phyloP scores from a whole-genome alignment of 2,888 invertebrate species.

The Drosophila neutralis region DNA sequence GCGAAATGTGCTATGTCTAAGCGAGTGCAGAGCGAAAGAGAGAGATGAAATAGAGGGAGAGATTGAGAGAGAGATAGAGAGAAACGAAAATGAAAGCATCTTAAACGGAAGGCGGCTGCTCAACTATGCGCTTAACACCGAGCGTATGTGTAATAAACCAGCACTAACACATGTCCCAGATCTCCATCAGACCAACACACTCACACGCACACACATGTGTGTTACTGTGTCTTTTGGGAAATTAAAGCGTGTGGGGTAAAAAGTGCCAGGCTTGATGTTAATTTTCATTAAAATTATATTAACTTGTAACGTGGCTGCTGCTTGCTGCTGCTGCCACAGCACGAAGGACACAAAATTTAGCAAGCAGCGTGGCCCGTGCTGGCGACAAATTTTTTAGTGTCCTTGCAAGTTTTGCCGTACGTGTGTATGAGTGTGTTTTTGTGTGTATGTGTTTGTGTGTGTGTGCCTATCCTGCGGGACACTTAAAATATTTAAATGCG shows the following conservation, averaged over 20 bases:
- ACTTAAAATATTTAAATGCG: constrained; percentile 82
- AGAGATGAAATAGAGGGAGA: background rate
- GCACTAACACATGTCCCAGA: constrained; percentile 45
- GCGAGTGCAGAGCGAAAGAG: background rate
- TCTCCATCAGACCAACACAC: constrained; percentile 18
- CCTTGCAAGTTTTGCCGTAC: constrained; percentile 68
- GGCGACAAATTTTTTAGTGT: constrained; percentile 77
- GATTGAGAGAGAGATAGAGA: background rate
- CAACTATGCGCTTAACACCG: constrained; percentile 74
- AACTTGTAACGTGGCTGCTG: constrained; percentile 77
- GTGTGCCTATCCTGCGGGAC: constrained; percentile 72
- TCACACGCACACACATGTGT: constrained; percentile 24
- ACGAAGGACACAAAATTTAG: constrained; percentile 22
- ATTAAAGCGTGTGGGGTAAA: constrained; percentile 75
- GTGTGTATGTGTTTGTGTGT: background rate
- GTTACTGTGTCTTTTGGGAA: constrained; percentile 72
- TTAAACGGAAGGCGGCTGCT: constrained; percentile 47
- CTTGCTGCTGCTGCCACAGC: constrained; percentile 24
- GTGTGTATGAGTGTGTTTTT: constrained; percentile 24
- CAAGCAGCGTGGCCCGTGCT: constrained; percentile 25
- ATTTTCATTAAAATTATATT: constrained; percentile 82
- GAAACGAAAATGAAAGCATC: constrained; percentile 57
- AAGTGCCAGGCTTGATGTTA: constrained; percentile 81
- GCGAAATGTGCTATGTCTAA: constrained; percentile 33
- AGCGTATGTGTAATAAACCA: constrained; percentile 73